These are phyloP conservation scores for Bradypodion pumilum DNA, from an alignment of 2,797 vertebrate genomes.

Conservation along the genomic window DNA sequence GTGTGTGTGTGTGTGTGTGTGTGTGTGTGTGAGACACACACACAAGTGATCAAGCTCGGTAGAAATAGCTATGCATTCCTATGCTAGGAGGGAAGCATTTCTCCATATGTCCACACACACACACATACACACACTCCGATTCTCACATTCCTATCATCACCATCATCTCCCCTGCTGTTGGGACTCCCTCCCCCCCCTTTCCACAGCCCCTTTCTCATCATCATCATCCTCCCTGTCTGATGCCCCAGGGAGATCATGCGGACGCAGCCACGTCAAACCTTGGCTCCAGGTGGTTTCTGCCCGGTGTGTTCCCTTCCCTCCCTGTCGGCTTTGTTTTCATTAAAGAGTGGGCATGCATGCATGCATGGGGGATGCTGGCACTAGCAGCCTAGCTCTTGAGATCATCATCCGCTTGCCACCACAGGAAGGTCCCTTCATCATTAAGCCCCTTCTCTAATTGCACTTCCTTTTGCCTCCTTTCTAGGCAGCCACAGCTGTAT, in stretches of 20 bases:
- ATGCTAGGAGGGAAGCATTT: not conserved
- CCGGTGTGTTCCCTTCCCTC: not conserved
- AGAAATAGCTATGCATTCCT: too few relatives aligned
- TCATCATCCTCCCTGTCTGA: not conserved
- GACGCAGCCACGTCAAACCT: not conserved
- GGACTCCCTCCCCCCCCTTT: not conserved
- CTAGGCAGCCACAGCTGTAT: not conserved
- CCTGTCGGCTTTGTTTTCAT: constrained; percentile 19
- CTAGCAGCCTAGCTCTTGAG: not conserved
- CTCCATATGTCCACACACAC: too few relatives aligned
- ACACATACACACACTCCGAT: too few relatives aligned
- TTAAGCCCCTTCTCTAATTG: constrained; percentile 15
- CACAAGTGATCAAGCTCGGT: not conserved
- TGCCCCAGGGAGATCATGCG: not conserved
- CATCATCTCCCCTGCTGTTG: not conserved
- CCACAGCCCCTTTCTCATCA: not conserved
- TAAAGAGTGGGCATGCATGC: constrained; percentile 21
- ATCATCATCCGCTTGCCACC: constrained; percentile 11
- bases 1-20: too few relatives aligned
- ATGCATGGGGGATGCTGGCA: constrained; percentile 13
- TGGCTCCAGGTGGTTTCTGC: not conserved
- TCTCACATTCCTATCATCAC: not conserved
- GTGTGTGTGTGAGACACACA: too few relatives aligned
- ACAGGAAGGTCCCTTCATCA: constrained; percentile 42
- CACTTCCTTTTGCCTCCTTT: constrained; percentile 23